phyloP scores from a whole-genome alignment of 2,797 vertebrate genomes.

The Gephyroberyx darwinii region DNA sequence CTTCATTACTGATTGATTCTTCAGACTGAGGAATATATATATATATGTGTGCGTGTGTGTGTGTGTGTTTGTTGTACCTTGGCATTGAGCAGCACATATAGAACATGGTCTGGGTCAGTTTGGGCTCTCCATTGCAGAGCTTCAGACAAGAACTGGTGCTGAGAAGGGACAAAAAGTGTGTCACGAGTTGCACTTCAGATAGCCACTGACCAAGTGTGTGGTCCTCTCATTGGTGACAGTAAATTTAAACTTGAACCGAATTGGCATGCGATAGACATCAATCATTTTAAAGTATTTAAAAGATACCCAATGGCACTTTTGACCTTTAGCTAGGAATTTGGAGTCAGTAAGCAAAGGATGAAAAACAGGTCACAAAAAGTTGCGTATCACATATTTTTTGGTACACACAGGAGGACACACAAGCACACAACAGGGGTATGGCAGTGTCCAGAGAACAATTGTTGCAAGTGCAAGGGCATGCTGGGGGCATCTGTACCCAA shows the following conservation, averaged over 20 bases:
- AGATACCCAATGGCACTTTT: no score
- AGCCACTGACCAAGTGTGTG: constrained; percentile 15
- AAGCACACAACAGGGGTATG: constrained; percentile 11
- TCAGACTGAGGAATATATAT: not conserved
- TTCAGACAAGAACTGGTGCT: constrained; percentile 98
- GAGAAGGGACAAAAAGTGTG: constrained; percentile 36
- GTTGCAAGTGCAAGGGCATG: constrained; percentile 45
- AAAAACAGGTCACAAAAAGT: constrained; percentile 5
- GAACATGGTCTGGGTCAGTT: constrained; percentile 92
- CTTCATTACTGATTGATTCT: no score
- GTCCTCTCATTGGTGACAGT: not conserved
- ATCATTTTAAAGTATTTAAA: not conserved
- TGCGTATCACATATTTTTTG: constrained; percentile 25
- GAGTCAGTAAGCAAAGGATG: no score
- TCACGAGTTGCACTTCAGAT: constrained; percentile 8
- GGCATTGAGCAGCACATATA: constrained; percentile 93
- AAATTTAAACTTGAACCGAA: no score
- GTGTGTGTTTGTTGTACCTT: constrained; percentile 83
- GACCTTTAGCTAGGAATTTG: no score
- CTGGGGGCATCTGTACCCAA: constrained; percentile 58
- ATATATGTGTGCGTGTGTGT: constrained; percentile 1
- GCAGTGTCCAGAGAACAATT: constrained; percentile 29
- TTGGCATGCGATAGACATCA: not conserved
- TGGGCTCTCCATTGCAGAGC: constrained; percentile 97
- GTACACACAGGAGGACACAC: constrained; percentile 27